phyloP scores from a whole-genome alignment of 1,140 invertebrate species.

The Nomia melanderi region DNA sequence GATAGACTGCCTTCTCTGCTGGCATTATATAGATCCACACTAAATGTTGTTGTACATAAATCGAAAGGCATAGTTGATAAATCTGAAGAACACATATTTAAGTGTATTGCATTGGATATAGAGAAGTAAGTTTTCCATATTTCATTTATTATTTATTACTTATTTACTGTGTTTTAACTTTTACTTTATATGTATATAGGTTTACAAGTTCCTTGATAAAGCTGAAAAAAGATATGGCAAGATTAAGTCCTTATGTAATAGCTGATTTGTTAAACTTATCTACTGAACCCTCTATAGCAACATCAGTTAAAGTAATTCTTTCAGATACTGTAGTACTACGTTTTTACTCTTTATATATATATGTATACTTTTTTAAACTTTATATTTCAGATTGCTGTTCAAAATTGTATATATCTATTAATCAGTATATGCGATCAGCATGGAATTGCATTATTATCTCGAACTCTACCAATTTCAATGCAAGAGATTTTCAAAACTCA shows the following conservation, averaged over 20 bases:
- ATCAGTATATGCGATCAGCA: slow-evolving; percentile 78
- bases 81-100: slow-evolving; percentile 44
- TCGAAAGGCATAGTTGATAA: slow-evolving; percentile 49
- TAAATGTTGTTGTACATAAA: slow-evolving; percentile 53
- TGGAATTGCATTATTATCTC: slow-evolving; percentile 75
- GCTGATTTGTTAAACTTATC: slow-evolving; percentile 77
- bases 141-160: neutral
- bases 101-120: slow-evolving; percentile 61
- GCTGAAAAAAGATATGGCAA: slow-evolving; percentile 74
- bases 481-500: slow-evolving; percentile 78
- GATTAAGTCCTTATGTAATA: slow-evolving; percentile 75
- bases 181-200: slow-evolving; percentile 57
- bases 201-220: slow-evolving; percentile 69
- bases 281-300: slow-evolving; percentile 72
- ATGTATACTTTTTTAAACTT: slow-evolving; percentile 7
- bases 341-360: slow-evolving; percentile 17
- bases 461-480: slow-evolving; percentile 72
- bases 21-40: slow-evolving; percentile 56
- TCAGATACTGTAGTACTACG: neutral
- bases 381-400: slow-evolving; percentile 72
- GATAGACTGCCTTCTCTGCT: slow-evolving; percentile 68
- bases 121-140: slow-evolving; percentile 61
- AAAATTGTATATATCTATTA: slow-evolving; percentile 73
- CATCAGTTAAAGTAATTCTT: slow-evolving; percentile 76
- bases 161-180: neutral